These are phyloP conservation scores for Poicephalus gulielmi DNA, from an alignment of 2,113 vertebrate genomes.

Conservation along the genomic window DNA sequence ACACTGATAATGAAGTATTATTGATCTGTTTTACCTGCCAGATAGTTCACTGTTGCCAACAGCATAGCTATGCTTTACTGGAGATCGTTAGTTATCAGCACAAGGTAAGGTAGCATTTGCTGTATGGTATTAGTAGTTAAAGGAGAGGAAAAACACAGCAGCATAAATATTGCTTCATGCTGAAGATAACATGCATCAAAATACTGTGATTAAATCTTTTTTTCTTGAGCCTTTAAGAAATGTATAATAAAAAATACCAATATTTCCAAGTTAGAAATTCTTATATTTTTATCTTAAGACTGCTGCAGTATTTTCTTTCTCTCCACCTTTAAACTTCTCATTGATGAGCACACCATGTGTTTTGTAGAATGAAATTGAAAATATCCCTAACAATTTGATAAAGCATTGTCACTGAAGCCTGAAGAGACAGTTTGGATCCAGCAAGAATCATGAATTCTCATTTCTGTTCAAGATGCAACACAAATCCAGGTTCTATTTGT, in stretches of 20 bases:
- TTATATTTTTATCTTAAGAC: not conserved
- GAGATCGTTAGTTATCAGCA: not conserved
- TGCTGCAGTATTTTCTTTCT: not conserved
- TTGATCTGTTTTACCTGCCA: not conserved
- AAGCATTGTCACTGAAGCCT: not conserved
- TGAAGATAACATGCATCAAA: not conserved
- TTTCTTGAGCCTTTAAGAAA: not conserved
- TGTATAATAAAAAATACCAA: not conserved
- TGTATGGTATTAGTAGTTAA: not conserved
- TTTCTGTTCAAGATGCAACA: not conserved
- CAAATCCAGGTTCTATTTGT: not conserved
- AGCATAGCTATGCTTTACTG: not conserved
- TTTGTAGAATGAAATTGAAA: not conserved
- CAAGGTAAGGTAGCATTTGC: not conserved
- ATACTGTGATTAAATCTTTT: not conserved
- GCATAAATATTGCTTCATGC: not conserved
- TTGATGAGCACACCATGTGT: not conserved
- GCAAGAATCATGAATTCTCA: not conserved
- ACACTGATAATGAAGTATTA: constrained; percentile 16
- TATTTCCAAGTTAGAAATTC: not conserved
- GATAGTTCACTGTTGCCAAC: not conserved
- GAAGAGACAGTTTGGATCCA: not conserved
- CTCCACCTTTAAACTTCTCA: not conserved
- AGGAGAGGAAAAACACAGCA: not conserved
- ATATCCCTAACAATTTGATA: not conserved